Conservation (phyloP, 2,888 invertebrate species). For the Diarsia dahlii region DNA sequence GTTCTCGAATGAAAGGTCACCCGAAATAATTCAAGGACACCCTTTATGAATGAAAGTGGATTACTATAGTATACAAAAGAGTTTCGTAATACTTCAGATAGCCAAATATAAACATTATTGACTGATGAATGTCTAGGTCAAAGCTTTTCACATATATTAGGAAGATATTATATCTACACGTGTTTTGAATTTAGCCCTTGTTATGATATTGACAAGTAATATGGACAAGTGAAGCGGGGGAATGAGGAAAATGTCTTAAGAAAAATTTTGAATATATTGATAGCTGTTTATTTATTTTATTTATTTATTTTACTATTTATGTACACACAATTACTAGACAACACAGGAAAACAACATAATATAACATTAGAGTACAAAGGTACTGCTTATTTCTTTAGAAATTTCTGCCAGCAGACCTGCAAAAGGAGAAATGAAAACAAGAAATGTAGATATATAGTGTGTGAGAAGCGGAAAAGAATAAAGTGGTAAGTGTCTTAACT, state of each 20-base stretch:
- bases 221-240: not conserved
- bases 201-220: not conserved
- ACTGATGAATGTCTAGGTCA: constrained; percentile 16
- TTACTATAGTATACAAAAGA: constrained; percentile 16
- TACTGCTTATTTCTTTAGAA: too few relatives aligned
- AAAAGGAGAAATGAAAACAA: too few relatives aligned
- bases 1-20: constrained; percentile 33
- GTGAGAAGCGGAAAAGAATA: too few relatives aligned
- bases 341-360: too few relatives aligned
- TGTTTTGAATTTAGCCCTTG: not conserved
- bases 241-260: not conserved
- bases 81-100: constrained; percentile 23
- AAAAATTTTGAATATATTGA: not conserved
- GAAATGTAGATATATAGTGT: too few relatives aligned
- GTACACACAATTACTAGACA: too few relatives aligned
- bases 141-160: not conserved
- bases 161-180: not conserved
- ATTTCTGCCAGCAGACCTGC: too few relatives aligned
- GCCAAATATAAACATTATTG: not conserved
- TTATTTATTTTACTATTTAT: too few relatives aligned
- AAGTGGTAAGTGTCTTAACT: too few relatives aligned
- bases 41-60: constrained; percentile 47
- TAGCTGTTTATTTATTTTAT: too few relatives aligned
- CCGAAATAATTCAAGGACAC: constrained; percentile 43
- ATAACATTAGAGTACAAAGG: too few relatives aligned